These are phyloP conservation scores for Neocloeon triangulifer DNA, from an alignment of 1,140 invertebrate species.

Conservation along the genomic window DNA sequence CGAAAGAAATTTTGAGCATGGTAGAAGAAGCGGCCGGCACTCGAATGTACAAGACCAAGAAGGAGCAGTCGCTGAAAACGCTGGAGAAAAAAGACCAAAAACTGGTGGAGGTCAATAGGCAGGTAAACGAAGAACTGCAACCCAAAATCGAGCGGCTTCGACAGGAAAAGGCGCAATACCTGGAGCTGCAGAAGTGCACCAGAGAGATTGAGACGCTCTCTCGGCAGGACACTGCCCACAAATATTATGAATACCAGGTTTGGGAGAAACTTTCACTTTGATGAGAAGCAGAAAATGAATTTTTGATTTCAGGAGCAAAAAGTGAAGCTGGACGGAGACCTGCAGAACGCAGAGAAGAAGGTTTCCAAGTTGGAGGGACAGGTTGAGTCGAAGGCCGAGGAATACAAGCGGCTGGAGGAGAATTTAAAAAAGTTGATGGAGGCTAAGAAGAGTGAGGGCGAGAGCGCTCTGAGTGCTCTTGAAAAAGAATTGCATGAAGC, in stretches of 20 bases:
- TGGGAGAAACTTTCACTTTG: too few species aligned
- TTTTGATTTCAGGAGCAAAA: too few species aligned
- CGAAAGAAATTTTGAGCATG: conserved; percentile 91
- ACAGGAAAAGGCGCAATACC: conserved; percentile 60
- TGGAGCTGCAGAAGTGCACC: conserved; percentile 71
- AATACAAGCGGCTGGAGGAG: conserved; percentile 25
- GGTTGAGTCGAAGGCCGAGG: conserved; percentile 18
- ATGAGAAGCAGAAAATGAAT: too few species aligned
- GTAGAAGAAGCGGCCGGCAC: conserved; percentile 99
- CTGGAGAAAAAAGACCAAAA: conserved; percentile 90
- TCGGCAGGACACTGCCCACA: conserved; percentile 53
- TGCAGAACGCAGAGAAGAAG: conserved; percentile 24
- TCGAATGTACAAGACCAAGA: conserved; percentile 89
- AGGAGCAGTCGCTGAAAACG: conserved; percentile 61
- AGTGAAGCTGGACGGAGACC: too few species aligned
- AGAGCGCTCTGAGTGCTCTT: conserved; percentile 34
- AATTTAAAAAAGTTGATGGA: conserved; percentile 24
- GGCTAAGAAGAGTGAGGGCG: too few species aligned
- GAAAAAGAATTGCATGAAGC: conserved; percentile 38
- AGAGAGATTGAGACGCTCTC: conserved; percentile 69
- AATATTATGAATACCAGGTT: conserved; percentile 33
- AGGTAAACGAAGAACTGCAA: conserved; percentile 67
- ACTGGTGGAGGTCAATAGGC: conserved; percentile 67
- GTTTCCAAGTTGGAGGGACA: conserved; percentile 20
- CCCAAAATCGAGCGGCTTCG: conserved; percentile 73